Percentiles rank a stretch among this genome's conserved stretches.
Conservation (phyloP, 2,888 invertebrate species). For the Scaptomyza polygonia region DNA sequence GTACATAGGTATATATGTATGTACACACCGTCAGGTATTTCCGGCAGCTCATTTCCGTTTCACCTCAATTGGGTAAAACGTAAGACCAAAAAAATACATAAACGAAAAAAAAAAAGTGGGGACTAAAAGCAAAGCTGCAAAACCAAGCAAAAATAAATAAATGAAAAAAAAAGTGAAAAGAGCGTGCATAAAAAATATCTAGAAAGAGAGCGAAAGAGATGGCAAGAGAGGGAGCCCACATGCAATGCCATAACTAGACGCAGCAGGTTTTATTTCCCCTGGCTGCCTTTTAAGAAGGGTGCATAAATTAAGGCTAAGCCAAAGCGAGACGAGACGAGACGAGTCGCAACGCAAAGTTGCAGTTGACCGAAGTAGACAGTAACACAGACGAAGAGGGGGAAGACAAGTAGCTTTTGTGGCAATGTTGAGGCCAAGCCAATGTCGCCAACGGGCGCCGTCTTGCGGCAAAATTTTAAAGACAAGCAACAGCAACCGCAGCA, state of each 20-base stretch:
- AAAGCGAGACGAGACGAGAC: slow-evolving; percentile 42
- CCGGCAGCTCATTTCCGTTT: slow-evolving; percentile 81
- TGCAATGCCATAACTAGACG: slow-evolving; percentile 66
- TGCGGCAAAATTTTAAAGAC: slow-evolving; percentile 48
- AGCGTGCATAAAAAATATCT: slow-evolving; percentile 16
- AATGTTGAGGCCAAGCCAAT: slow-evolving; percentile 45
- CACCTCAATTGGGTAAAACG: slow-evolving; percentile 75
- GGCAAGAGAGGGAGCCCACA: slow-evolving; percentile 31
- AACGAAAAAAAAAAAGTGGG: slow-evolving; percentile 22
- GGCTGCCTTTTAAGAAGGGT: slow-evolving; percentile 62
- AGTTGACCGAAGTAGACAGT: slow-evolving; percentile 67
- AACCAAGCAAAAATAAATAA: slow-evolving; percentile 60
- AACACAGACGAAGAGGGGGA: slow-evolving; percentile 9
- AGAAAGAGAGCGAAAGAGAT: slow-evolving; percentile 21
- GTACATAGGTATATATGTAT: slow-evolving; percentile 52
- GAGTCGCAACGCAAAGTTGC: slow-evolving; percentile 55
- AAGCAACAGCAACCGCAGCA: slow-evolving; percentile 4
- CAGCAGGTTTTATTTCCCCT: slow-evolving; percentile 49
- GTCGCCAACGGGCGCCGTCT: slow-evolving; percentile 33
- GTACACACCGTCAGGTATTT: slow-evolving; percentile 72
- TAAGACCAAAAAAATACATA: slow-evolving; percentile 45
- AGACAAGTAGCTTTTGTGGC: slow-evolving; percentile 43
- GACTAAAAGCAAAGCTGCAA: slow-evolving; percentile 44
- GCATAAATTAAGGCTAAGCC: slow-evolving; percentile 77
- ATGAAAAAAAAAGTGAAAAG: slow-evolving; percentile 35